Percentiles rank a stretch among this genome's conserved stretches.
Evolutionary conservation across 2,888 invertebrate genomes (phyloP).

Genomic region (Phalangium opilio): DNA sequence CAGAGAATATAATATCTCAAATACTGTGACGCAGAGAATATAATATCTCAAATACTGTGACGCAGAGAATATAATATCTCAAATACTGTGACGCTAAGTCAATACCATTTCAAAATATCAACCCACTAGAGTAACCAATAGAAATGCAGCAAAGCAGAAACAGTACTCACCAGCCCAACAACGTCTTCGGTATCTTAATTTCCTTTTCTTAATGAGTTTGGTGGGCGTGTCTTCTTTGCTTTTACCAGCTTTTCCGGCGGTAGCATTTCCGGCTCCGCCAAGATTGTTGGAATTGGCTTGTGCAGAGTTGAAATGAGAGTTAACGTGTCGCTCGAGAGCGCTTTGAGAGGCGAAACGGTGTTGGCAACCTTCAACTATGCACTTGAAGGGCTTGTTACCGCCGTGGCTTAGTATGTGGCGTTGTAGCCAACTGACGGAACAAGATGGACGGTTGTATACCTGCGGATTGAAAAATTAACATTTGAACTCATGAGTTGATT

Average conservation of each 20-base stretch:
- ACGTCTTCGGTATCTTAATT: conserved; percentile 13
- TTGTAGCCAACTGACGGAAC: conserved; percentile 83
- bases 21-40: too few species aligned
- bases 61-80: too few species aligned
- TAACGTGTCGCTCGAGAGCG: conserved; percentile 61
- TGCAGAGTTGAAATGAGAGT: conserved; percentile 18
- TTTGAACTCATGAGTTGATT: too few species aligned
- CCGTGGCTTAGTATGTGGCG: conserved; percentile 81
- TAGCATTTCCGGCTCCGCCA: conserved; percentile 2
- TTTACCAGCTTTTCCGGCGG: conserved; percentile 5
- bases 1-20: too few species aligned
- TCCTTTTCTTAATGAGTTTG: conserved; percentile 11
- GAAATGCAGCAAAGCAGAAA: too few species aligned
- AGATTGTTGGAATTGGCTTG: background rate
- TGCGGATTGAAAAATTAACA: too few species aligned
- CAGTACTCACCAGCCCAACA: conserved; percentile 9
- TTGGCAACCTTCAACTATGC: conserved; percentile 87
- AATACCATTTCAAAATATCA: too few species aligned
- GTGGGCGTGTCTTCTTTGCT: conserved; percentile 9
- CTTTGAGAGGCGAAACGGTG: conserved; percentile 38
- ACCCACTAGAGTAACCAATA: too few species aligned
- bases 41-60: too few species aligned
- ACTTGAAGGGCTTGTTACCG: conserved; percentile 84
- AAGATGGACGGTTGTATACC: conserved; percentile 78
- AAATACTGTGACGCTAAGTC: too few species aligned